phyloP scores from a whole-genome alignment of 2,888 invertebrate genomes.

The Cantharis rufa region DNA sequence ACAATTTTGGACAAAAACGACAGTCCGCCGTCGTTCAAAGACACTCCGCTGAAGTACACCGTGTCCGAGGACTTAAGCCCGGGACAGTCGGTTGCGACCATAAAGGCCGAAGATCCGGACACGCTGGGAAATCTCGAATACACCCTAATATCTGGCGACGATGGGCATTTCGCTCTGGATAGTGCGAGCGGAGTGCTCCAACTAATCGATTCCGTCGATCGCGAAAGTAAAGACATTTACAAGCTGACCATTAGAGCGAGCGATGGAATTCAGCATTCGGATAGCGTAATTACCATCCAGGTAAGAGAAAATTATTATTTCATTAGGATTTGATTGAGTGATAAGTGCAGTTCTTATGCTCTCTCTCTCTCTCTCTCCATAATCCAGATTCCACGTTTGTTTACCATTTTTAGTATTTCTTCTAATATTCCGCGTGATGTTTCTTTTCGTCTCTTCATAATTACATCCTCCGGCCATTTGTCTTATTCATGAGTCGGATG shows the following conservation, averaged over 20 bases:
- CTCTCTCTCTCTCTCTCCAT: neutral
- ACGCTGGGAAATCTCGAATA: conserved; percentile 79
- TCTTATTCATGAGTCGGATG: neutral
- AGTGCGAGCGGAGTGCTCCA: conserved; percentile 71
- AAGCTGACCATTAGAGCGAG: conserved; percentile 79
- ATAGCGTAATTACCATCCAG: conserved; percentile 76
- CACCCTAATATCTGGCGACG: conserved; percentile 68
- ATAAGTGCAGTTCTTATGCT: neutral
- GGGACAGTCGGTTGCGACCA: conserved; percentile 76
- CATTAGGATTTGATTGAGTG: conserved; percentile 9
- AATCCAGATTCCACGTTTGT: neutral
- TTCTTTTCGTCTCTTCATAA: neutral
- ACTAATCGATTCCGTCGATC: conserved; percentile 78
- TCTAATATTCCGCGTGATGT: neutral
- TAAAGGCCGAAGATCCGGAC: conserved; percentile 84
- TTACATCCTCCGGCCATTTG: neutral
- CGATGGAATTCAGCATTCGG: conserved; percentile 87
- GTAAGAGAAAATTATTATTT: conserved; percentile 58
- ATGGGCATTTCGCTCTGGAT: conserved; percentile 74
- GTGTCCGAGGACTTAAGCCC: conserved; percentile 86
- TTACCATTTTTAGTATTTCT: neutral
- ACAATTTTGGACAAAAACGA: conserved; percentile 90
- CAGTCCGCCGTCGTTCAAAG: conserved; percentile 87
- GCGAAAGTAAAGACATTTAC: conserved; percentile 81
- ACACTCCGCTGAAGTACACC: conserved; percentile 71